Percentiles rank a stretch among this genome's conserved stretches.
phyloP scores from a whole-genome alignment of 2,797 vertebrate species.

The Epinephelus awoara region DNA sequence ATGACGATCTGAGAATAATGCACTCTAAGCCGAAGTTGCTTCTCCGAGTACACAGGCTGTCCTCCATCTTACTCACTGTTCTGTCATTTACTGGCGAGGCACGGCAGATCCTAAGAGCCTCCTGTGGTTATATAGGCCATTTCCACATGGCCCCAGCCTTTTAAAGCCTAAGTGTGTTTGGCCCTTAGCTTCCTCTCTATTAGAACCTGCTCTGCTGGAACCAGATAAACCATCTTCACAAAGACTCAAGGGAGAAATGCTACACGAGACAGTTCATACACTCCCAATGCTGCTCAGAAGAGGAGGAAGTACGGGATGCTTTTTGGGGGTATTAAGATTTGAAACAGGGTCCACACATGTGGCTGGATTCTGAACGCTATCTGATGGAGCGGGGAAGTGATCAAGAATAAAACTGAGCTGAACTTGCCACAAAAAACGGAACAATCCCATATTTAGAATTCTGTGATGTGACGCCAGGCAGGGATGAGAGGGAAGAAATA shows the following conservation, averaged over 20 bases:
- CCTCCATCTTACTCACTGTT: constrained; percentile 64
- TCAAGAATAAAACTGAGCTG: constrained; percentile 67
- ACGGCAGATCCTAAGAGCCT: constrained; percentile 67
- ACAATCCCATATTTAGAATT: constrained; percentile 63
- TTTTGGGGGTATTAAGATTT: constrained; percentile 65
- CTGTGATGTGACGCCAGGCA: constrained; percentile 74
- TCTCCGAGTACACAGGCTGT: constrained; percentile 46
- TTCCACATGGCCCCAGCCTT: constrained; percentile 75
- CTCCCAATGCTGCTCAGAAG: constrained; percentile 38
- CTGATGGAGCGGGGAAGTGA: constrained; percentile 65
- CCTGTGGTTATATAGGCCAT: constrained; percentile 77
- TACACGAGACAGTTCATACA: constrained; percentile 59
- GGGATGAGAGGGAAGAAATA: constrained; percentile 62
- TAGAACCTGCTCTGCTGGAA: constrained; percentile 78
- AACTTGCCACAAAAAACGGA: constrained; percentile 58
- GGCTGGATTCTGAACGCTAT: constrained; percentile 60
- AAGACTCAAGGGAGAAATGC: constrained; percentile 59
- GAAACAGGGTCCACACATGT: constrained; percentile 73
- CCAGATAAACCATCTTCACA: constrained; percentile 74
- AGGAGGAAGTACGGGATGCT: constrained; percentile 57
- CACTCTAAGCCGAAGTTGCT: constrained; percentile 38
- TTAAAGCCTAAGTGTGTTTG: constrained; percentile 76
- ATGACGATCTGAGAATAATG: constrained; percentile 18
- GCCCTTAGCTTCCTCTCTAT: constrained; percentile 77
- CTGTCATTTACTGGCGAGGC: constrained; percentile 70